phyloP scores from a whole-genome alignment of 2,888 invertebrate species.

The Athrips mouffetella region DNA sequence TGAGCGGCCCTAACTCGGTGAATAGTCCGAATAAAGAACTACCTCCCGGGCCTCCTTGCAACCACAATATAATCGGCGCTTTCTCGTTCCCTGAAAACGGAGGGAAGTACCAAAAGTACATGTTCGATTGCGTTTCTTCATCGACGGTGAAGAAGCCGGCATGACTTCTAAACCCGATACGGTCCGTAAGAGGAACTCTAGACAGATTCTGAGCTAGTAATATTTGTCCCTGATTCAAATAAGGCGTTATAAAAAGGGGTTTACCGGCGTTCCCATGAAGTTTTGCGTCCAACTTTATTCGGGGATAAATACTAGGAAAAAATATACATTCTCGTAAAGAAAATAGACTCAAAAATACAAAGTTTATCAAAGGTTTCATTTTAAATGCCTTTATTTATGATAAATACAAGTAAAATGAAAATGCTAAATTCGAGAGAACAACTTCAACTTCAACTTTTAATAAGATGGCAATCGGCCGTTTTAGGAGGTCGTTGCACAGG shows the following conservation, averaged over 20 bases:
- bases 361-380: conserved; percentile 6
- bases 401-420: not conserved
- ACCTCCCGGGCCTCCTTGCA: conserved; percentile 79
- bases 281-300: conserved; percentile 43
- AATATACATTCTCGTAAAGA: conserved; percentile 24
- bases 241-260: conserved; percentile 79
- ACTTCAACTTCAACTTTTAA: not conserved
- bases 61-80: conserved; percentile 76
- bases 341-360: conserved; percentile 18
- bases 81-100: conserved; percentile 54
- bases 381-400: not conserved
- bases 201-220: conserved; percentile 64
- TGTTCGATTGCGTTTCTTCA: conserved; percentile 73
- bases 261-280: conserved; percentile 40
- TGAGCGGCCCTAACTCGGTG: conserved; percentile 79
- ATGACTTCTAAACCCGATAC: conserved; percentile 70
- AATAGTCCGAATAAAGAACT: conserved; percentile 77
- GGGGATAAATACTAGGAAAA: conserved; percentile 57
- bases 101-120: conserved; percentile 83
- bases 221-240: conserved; percentile 70
- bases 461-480: too few relatives aligned
- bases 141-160: conserved; percentile 82
- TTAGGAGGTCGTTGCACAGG: not conserved
- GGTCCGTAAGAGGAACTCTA: conserved; percentile 49
- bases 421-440: not conserved